Percentiles rank a stretch among this genome's conserved stretches.
phyloP scores from a whole-genome alignment of 2,797 vertebrate species.

The Falco peregrinus region DNA sequence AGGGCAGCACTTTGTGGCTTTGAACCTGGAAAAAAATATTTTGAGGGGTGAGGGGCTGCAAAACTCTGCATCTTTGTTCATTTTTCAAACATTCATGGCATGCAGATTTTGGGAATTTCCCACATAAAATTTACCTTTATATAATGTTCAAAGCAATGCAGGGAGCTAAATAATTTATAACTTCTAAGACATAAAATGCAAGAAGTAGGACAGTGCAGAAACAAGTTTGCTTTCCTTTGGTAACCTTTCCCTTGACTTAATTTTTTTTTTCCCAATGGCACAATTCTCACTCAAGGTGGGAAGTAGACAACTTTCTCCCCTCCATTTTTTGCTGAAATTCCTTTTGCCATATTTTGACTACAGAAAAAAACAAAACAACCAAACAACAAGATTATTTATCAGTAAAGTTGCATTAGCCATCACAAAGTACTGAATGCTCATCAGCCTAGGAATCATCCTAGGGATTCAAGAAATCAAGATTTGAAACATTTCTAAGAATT shows the following conservation, averaged over 20 bases:
- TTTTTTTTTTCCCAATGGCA: neutral
- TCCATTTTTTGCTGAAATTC: neutral
- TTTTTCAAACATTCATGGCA: neutral
- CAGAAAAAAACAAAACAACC: neutral
- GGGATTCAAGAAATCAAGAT: neutral
- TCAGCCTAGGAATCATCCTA: neutral
- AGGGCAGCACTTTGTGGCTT: neutral
- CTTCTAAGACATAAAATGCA: neutral
- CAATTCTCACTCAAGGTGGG: neutral
- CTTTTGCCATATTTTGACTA: neutral
- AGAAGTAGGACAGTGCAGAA: neutral
- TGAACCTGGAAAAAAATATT: neutral
- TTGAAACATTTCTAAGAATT: neutral
- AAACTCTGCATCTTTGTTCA: neutral
- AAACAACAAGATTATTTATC: neutral
- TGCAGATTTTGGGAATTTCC: neutral
- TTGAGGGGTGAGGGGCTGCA: neutral
- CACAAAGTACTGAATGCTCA: neutral
- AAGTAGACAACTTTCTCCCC: neutral
- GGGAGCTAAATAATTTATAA: neutral
- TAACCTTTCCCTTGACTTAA: neutral
- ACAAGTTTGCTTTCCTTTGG: neutral
- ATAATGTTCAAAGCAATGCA: neutral
- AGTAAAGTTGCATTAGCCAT: neutral
- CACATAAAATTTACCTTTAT: neutral